Conservation (phyloP, 2,113 vertebrate species). For the Bubo blakistoni region DNA sequence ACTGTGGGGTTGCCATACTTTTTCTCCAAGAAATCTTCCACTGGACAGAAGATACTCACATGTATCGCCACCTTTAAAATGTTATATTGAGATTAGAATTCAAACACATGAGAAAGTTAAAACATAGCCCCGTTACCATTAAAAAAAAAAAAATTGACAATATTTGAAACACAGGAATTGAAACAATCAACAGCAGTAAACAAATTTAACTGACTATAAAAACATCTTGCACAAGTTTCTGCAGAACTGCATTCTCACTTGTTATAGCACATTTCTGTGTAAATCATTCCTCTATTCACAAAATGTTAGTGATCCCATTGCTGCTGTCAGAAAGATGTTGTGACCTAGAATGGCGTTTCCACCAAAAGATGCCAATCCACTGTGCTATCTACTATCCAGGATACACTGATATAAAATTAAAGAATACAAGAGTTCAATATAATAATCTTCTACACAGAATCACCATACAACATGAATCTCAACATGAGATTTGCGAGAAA, state of each 20-base stretch:
- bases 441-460: neutral
- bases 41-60: slow-evolving; percentile 95
- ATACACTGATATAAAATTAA: neutral
- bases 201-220: neutral
- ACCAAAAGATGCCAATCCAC: neutral
- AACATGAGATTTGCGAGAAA: neutral
- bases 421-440: neutral
- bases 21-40: slow-evolving; percentile 93
- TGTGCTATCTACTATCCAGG: neutral
- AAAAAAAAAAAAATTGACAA: neutral
- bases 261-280: neutral
- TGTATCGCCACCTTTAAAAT: slow-evolving; percentile 84
- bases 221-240: neutral
- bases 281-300: neutral
- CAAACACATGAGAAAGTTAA: neutral
- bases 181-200: neutral
- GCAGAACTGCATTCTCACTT: neutral
- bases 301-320: neutral
- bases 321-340: neutral
- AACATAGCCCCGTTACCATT: neutral
- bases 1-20: slow-evolving; percentile 95
- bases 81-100: neutral
- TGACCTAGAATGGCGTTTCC: neutral
- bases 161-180: neutral
- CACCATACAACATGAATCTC: neutral